Conservation (phyloP, 1,140 invertebrate genomes). For the Euwallacea similis region DNA sequence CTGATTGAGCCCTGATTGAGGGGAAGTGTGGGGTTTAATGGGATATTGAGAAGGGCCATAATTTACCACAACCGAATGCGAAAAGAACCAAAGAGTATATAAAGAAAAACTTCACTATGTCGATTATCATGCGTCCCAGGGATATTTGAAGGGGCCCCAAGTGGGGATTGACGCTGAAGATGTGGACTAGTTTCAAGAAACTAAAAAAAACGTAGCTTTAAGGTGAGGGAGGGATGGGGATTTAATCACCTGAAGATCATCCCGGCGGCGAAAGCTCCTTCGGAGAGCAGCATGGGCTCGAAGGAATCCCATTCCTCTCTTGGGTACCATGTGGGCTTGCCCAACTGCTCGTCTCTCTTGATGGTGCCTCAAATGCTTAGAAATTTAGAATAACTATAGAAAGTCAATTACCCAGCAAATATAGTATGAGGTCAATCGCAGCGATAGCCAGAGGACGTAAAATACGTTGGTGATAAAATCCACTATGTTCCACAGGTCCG, state of each 20-base stretch:
- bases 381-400: background rate
- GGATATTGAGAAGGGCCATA: background rate
- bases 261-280: constrained; percentile 92
- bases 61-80: constrained; percentile 77
- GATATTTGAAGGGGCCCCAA: constrained; percentile 85
- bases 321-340: constrained; percentile 42
- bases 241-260: constrained; percentile 78
- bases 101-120: constrained; percentile 87
- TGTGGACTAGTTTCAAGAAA: constrained; percentile 83
- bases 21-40: constrained; percentile 6
- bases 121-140: constrained; percentile 83
- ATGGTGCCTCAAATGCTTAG: background rate
- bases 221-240: background rate
- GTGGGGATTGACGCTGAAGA: constrained; percentile 91
- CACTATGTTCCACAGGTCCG: constrained; percentile 95
- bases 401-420: constrained; percentile 68
- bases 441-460: constrained; percentile 87
- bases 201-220: constrained; percentile 53
- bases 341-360: constrained; percentile 41
- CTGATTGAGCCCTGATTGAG: constrained; percentile 70
- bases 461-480: constrained; percentile 94
- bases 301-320: constrained; percentile 88
- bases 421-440: constrained; percentile 74
- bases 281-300: constrained; percentile 91
- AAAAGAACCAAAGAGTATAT: constrained; percentile 82